phyloP scores from a whole-genome alignment of 2,113 vertebrate genomes.

The Taurulus bubalis region DNA sequence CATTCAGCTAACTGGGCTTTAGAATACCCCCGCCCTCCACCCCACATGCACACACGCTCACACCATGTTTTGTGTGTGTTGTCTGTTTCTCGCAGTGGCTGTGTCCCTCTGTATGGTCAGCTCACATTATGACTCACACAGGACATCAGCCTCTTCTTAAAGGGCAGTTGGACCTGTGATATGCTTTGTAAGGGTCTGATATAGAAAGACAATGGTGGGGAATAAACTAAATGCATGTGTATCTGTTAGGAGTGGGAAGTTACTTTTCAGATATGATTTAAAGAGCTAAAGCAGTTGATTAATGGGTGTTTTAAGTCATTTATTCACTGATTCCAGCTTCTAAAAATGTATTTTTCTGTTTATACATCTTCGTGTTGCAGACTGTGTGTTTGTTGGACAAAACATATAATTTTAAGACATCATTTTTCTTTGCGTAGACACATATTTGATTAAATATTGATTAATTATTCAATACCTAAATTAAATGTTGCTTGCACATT shows the following conservation, averaged over 20 bases:
- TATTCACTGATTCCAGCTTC: neutral
- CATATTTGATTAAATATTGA: neutral
- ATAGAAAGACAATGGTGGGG: neutral
- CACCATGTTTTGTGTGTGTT: conserved; percentile 43
- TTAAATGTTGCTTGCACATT: neutral
- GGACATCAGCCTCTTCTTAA: conserved; percentile 30
- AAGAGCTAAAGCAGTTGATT: neutral
- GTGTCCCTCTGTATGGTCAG: conserved; percentile 22
- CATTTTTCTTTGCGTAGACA: neutral
- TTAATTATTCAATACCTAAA: neutral
- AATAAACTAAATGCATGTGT: neutral
- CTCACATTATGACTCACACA: conserved; percentile 54
- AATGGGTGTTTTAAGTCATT: neutral
- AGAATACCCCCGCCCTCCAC: conserved; percentile 34
- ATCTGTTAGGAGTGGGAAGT: neutral
- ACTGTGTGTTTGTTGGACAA: neutral
- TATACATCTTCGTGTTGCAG: neutral
- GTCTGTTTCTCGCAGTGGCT: conserved; percentile 34
- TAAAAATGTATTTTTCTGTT: neutral
- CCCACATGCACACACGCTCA: conserved; percentile 43
- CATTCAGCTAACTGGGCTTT: conserved; percentile 71
- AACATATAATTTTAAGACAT: neutral
- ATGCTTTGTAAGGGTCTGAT: conserved; percentile 36
- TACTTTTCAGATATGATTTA: conserved; percentile 6
- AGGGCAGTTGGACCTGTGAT: conserved; percentile 27